Conservation (phyloP, 2,888 invertebrate genomes). For the Diaprepes abbreviatus region DNA sequence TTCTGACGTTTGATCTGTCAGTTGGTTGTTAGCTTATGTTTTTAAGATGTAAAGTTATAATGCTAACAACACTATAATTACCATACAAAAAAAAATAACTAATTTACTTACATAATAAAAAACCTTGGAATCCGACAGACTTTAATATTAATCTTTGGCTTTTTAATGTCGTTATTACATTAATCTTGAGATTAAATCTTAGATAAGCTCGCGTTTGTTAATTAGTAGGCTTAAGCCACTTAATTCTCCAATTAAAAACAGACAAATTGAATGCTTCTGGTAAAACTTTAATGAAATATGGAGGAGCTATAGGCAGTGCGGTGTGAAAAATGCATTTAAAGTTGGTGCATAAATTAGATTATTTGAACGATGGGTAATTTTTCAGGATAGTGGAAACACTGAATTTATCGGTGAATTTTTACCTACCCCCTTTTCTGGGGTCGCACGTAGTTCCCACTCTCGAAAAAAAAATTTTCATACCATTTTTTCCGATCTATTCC, state of each 20-base stretch:
- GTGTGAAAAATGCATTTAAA: background rate
- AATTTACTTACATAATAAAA: constrained; percentile 13
- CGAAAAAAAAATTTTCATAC: too few species aligned
- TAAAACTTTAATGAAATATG: constrained; percentile 15
- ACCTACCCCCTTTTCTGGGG: too few species aligned
- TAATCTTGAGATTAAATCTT: constrained; percentile 14
- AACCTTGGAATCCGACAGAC: background rate
- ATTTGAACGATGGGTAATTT: too few species aligned
- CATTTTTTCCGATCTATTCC: too few species aligned
- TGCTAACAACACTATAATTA: background rate
- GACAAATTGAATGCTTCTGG: constrained; percentile 26
- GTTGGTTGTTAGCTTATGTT: too few species aligned
- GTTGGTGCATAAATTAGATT: too few species aligned
- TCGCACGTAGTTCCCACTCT: too few species aligned
- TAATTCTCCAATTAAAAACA: constrained; percentile 18
- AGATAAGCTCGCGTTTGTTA: constrained; percentile 13
- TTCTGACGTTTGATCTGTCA: too few species aligned
- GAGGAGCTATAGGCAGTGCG: background rate
- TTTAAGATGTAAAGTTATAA: too few species aligned
- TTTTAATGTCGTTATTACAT: constrained; percentile 16
- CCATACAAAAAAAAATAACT: constrained; percentile 13
- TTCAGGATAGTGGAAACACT: too few species aligned
- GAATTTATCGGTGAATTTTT: too few species aligned
- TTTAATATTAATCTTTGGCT: constrained; percentile 9
- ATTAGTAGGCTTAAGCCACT: constrained; percentile 16